A percentile compares a stretch with the other conserved stretches of the same genome.
Conservation (phyloP, 2,797 vertebrate species). For the Sciurus carolinensis region DNA sequence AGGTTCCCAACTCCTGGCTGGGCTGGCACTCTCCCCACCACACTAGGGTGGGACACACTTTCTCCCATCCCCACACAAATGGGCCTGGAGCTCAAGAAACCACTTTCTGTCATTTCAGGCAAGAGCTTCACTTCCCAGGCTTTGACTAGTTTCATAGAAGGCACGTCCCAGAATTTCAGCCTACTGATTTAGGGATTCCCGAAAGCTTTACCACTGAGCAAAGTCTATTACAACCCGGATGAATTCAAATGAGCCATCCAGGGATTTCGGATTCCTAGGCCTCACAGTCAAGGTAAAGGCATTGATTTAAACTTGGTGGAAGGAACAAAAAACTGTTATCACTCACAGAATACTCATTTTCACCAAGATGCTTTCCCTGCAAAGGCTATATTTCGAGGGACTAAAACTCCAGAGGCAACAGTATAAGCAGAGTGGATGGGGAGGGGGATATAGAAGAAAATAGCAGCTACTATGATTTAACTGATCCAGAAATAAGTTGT, state of each 20-base stretch:
- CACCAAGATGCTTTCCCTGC: slow-evolving; percentile 39
- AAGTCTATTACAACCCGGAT: slow-evolving; percentile 51
- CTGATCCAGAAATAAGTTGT: slow-evolving; percentile 58
- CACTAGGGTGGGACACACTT: too few relatives aligned
- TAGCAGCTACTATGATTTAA: neutral
- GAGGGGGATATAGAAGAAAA: neutral
- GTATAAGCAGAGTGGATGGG: neutral
- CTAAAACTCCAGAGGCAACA: slow-evolving; percentile 20
- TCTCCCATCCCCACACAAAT: neutral
- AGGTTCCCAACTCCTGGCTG: neutral
- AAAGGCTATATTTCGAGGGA: neutral
- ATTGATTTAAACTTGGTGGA: slow-evolving; percentile 72
- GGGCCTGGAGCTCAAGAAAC: neutral
- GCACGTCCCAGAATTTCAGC: neutral
- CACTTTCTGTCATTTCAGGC: slow-evolving; percentile 29
- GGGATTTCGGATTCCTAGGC: slow-evolving; percentile 48
- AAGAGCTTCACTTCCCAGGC: slow-evolving; percentile 42
- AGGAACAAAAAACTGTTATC: slow-evolving; percentile 27
- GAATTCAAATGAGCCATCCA: slow-evolving; percentile 75
- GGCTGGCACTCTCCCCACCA: accelerated
- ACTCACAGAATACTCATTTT: slow-evolving; percentile 60
- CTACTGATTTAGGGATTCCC: slow-evolving; percentile 52
- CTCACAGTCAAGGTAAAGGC: slow-evolving; percentile 51
- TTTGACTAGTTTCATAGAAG: slow-evolving; percentile 35
- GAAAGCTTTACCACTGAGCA: slow-evolving; percentile 67